Base-by-base conservation (phyloP, 2,888 invertebrate genomes). In the Ceriagrion tenellum region DNA sequence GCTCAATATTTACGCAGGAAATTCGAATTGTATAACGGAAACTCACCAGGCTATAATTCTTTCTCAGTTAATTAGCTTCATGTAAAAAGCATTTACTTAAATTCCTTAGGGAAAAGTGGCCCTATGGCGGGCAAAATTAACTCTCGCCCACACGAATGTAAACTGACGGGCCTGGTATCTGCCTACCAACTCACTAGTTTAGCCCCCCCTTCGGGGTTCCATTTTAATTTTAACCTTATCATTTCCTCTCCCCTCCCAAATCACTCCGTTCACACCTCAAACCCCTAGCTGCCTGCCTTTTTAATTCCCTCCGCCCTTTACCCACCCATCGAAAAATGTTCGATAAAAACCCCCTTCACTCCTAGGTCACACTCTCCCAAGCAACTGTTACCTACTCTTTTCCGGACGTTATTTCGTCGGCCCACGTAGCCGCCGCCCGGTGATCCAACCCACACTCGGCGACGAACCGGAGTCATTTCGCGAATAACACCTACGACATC, bases 51-150 rank as follows among this genome's bases (percentile, higher is more conserved):
- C n/a, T 69, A 69, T 69, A 69, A 26, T 69, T 69, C 69, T 26
- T 69, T 69, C 69, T n/a, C 69, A 26, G 69, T 69, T 69, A 69
- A 69, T 69, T 69, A 69, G 69, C 69, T 69, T 69, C 69, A n/a
- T 69, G 69, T 12, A n/a, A n/a, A 69, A 69, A 69, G 69, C 69
- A 69, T 69, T 26, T 26, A 69, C 69, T 69, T n/a, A n/a, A 69
- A 69, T 69, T 69, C 69, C 69, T 26, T 23, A 26, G 69, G 69
- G 69, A n/a, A 69, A 69, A n/a, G n/a, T 69, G 69, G 69, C 81
- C 81, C 35, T 35, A 81, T 35, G 81, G 13, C 30, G 16, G 35
- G 26, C 35, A 13, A 81, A 81, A 81, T 81, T 81, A 81, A 81
- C 35, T 81, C n/a, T 35, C 81, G 18, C 30, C 10, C 35, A 81